Percentiles rank a stretch among this genome's conserved stretches.
These are phyloP conservation scores for Phlogophora meticulosa DNA, from an alignment of 2,888 invertebrate species.

Conservation along the genomic window DNA sequence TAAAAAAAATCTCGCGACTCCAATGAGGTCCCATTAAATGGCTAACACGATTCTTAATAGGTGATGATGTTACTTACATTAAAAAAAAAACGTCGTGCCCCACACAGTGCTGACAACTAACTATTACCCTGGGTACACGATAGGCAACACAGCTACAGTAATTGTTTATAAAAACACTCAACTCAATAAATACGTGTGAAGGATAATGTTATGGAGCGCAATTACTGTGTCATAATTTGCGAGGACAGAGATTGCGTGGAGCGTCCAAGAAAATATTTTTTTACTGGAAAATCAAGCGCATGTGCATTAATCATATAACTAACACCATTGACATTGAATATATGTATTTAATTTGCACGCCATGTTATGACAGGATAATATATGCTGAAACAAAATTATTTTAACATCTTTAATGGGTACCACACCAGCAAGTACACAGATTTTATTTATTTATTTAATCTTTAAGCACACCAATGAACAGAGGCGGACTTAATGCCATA, in stretches of 20 bases:
- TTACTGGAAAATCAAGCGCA: no score
- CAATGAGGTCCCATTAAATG: neutral
- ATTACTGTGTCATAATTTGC: neutral
- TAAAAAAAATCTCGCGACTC: neutral
- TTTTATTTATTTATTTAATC: no score
- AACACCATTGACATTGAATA: no score
- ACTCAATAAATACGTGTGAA: constrained; percentile 10
- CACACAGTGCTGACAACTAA: constrained; percentile 22
- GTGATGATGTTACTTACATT: constrained; percentile 11
- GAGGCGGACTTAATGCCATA: no score
- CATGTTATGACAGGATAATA: no score
- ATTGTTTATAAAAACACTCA: constrained; percentile 6
- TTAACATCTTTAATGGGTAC: no score
- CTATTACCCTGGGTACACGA: constrained; percentile 36
- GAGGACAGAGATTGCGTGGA: neutral
- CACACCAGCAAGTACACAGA: no score
- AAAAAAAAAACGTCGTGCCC: constrained; percentile 33
- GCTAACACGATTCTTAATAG: neutral
- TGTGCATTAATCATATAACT: no score
- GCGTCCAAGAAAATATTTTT: neutral
- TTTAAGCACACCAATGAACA: no score
- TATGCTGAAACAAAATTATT: no score
- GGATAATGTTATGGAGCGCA: constrained; percentile 9
- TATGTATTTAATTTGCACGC: no score
- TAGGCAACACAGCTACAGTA: neutral